phyloP scores from a whole-genome alignment of 2,888 invertebrate species.

The Stomorhina lunata region DNA sequence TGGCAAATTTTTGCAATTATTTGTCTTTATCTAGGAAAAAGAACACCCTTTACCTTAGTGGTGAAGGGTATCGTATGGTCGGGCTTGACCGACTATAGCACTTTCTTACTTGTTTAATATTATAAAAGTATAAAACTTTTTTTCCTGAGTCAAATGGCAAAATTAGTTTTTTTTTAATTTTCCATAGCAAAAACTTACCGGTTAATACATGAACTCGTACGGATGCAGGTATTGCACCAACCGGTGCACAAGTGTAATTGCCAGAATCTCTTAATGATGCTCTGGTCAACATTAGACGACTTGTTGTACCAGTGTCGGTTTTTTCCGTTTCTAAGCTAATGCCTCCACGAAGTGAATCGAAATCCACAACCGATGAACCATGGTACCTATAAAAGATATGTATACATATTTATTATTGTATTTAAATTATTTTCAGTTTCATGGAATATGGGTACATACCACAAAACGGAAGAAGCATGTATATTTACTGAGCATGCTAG shows the following conservation, averaged over 20 bases:
- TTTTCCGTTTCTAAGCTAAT: constrained; percentile 94
- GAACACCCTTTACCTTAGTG: too few species aligned
- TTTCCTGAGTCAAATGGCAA: background rate
- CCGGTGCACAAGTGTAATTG: constrained; percentile 94
- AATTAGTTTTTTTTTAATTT: too few species aligned
- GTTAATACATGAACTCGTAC: constrained; percentile 92
- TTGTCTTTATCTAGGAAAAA: too few species aligned
- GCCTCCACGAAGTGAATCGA: constrained; percentile 90
- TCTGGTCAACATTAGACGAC: constrained; percentile 90
- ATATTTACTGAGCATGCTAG: constrained; percentile 93
- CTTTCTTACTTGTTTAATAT: too few species aligned
- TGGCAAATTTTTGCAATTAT: too few species aligned
- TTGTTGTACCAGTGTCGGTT: constrained; percentile 91
- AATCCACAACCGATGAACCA: constrained; percentile 89
- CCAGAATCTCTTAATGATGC: constrained; percentile 92
- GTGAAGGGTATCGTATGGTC: too few species aligned
- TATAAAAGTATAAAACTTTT: background rate
- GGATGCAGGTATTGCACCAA: constrained; percentile 90
- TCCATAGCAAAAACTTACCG: constrained; percentile 81
- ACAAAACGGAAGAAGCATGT: constrained; percentile 88
- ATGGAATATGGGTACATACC: constrained; percentile 81
- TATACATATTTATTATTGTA: too few species aligned
- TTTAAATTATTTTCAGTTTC: too few species aligned
- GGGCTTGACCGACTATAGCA: too few species aligned
- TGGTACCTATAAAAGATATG: constrained; percentile 85